These are phyloP conservation scores for Aplodontia rufa DNA, from an alignment of 2,113 vertebrate species.

Conservation along the genomic window DNA sequence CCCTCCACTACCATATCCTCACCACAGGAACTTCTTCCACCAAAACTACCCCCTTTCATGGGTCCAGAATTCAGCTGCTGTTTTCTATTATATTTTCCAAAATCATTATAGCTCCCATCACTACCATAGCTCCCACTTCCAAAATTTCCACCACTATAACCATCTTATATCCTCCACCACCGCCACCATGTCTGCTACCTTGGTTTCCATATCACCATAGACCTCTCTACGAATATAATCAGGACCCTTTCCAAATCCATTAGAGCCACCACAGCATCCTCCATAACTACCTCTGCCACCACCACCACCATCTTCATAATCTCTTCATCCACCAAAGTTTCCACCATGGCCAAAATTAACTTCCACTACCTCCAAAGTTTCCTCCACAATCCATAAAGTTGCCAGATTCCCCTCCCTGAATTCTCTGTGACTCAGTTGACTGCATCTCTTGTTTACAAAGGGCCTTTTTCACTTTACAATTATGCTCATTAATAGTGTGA, in stretches of 20 bases:
- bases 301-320: not conserved
- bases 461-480: not conserved
- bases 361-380: not conserved
- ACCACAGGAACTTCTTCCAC: not conserved
- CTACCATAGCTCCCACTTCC: not conserved
- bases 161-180: no score
- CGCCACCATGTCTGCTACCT: not conserved
- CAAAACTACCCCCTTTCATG: not conserved
- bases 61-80: not conserved
- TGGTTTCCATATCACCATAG: not conserved
- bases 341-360: not conserved
- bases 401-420: not conserved
- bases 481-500: not conserved
- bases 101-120: not conserved
- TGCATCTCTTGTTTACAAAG: not conserved
- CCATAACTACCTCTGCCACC: not conserved
- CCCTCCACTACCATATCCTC: not conserved
- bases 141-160: not conserved
- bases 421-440: not conserved
- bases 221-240: not conserved
- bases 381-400: not conserved
- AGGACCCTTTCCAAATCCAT: not conserved
- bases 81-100: not conserved
- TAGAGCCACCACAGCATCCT: not conserved
- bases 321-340: not conserved